Conservation (phyloP, 2,888 invertebrate species). For the Litoditis marina region DNA sequence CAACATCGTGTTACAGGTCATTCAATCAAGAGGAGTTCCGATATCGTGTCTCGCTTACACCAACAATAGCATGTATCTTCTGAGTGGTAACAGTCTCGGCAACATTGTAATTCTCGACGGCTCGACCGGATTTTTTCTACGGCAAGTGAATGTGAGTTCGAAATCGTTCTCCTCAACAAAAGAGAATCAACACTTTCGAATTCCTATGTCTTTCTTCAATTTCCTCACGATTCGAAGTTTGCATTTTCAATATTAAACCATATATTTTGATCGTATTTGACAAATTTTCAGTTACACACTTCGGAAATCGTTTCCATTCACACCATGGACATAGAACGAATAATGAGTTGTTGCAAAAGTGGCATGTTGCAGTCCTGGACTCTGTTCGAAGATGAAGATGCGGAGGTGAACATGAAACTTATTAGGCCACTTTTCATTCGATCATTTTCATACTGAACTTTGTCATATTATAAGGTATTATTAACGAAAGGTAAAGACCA, state of each 20-base stretch:
- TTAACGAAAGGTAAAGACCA: no score
- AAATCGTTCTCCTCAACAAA: no score
- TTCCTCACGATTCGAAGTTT: slow-evolving; percentile 18
- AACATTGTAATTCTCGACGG: slow-evolving; percentile 40
- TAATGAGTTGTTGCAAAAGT: slow-evolving; percentile 45
- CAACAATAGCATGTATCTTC: slow-evolving; percentile 43
- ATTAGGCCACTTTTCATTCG: no score
- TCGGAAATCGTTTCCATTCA: slow-evolving; percentile 37
- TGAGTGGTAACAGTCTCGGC: slow-evolving; percentile 52
- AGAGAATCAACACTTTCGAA: no score
- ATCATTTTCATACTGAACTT: no score
- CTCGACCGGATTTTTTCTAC: slow-evolving; percentile 27
- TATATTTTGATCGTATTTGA: background rate
- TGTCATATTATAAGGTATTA: no score
- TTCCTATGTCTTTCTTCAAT: slow-evolving; percentile 13
- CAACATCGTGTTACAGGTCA: slow-evolving; percentile 28
- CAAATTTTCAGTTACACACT: slow-evolving; percentile 33
- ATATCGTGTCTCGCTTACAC: slow-evolving; percentile 54
- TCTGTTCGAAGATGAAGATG: slow-evolving; percentile 17
- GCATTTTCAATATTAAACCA: no score
- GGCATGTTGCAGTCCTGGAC: slow-evolving; percentile 49
- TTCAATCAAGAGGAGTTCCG: slow-evolving; percentile 46
- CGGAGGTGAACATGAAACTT: no score
- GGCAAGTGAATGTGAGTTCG: slow-evolving; percentile 28
- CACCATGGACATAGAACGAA: slow-evolving; percentile 53